Evolutionary conservation across 53 echinoderm and acorn worm species (phyloP).

Genomic region (Patiria pectinifera): DNA sequence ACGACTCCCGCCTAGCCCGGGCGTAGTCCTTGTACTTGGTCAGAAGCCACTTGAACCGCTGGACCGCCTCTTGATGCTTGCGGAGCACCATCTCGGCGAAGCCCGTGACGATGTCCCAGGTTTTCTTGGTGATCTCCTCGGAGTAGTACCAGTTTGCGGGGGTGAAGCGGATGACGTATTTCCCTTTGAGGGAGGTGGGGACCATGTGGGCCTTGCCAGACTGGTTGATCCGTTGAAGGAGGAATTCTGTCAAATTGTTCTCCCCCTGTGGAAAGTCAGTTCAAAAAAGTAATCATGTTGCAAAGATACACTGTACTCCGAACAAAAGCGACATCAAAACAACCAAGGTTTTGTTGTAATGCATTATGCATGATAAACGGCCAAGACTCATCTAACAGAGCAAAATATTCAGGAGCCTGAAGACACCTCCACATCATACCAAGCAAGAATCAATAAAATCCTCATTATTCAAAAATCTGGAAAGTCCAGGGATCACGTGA

Average conservation of each 20-base stretch:
- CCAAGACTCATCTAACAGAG: too few species aligned
- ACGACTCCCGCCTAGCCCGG: background rate
- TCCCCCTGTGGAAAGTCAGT: slow-evolving; percentile 64
- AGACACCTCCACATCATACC: background rate
- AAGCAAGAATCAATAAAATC: background rate
- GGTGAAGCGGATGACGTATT: slow-evolving; percentile 78
- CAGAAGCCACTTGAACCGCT: background rate
- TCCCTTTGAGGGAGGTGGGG: slow-evolving; percentile 73
- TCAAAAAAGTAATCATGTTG: too few species aligned
- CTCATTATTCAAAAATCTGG: background rate
- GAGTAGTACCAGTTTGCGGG: slow-evolving; percentile 66
- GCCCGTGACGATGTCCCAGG: slow-evolving; percentile 72
- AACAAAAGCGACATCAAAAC: too few species aligned
- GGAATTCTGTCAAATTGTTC: slow-evolving; percentile 74
- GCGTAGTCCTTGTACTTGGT: slow-evolving; percentile 25
- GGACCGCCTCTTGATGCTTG: background rate
- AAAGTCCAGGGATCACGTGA: background rate
- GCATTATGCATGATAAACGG: too few species aligned
- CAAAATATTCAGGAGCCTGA: too few species aligned
- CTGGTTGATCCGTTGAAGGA: slow-evolving; percentile 76
- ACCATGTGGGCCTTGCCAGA: slow-evolving; percentile 79
- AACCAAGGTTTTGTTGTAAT: too few species aligned
- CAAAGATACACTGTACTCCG: too few species aligned
- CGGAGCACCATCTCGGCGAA: slow-evolving; percentile 49
- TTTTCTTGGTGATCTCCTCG: slow-evolving; percentile 72